Conservation (phyloP, 2,113 vertebrate genomes). For the Perca flavescens region DNA sequence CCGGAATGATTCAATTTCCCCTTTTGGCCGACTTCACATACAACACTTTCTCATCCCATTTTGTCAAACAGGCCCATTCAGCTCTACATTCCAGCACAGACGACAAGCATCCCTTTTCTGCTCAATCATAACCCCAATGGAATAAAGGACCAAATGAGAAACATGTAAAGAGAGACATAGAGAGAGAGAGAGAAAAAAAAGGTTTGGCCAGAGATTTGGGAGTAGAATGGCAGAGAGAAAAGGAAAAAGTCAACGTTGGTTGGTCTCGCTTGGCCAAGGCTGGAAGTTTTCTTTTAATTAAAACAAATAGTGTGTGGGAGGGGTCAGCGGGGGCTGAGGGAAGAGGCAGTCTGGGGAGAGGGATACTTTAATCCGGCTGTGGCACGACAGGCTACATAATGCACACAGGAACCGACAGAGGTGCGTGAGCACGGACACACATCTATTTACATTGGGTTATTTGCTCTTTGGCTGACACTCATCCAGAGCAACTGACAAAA, state of each 20-base stretch:
- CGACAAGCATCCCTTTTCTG: constrained; percentile 48
- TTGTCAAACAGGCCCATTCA: constrained; percentile 60
- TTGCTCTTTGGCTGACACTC: constrained; percentile 11
- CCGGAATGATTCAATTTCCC: constrained; percentile 83
- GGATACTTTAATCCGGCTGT: constrained; percentile 82
- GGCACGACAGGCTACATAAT: constrained; percentile 77
- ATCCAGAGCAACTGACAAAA: constrained; percentile 10
- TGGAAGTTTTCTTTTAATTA: constrained; percentile 82
- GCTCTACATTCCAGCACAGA: constrained; percentile 57
- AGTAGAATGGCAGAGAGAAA: constrained; percentile 52
- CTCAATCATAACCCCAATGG: constrained; percentile 48
- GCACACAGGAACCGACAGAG: constrained; percentile 43
- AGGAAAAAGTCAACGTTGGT: constrained; percentile 57
- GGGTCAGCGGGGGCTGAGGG: constrained; percentile 50
- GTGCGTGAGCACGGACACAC: neutral
- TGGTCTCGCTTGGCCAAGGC: constrained; percentile 54
- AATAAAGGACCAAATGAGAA: constrained; percentile 40
- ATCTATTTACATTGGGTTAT: constrained; percentile 16
- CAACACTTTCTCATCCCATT: constrained; percentile 69
- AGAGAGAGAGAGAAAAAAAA: constrained; percentile 36
- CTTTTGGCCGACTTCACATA: constrained; percentile 70
- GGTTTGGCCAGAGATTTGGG: constrained; percentile 47
- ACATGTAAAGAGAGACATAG: constrained; percentile 31
- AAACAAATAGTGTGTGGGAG: constrained; percentile 80
- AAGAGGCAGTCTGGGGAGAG: constrained; percentile 63